Base-by-base conservation (phyloP, 2,113 vertebrate genomes). In the Illadopsis cleaveri region DNA sequence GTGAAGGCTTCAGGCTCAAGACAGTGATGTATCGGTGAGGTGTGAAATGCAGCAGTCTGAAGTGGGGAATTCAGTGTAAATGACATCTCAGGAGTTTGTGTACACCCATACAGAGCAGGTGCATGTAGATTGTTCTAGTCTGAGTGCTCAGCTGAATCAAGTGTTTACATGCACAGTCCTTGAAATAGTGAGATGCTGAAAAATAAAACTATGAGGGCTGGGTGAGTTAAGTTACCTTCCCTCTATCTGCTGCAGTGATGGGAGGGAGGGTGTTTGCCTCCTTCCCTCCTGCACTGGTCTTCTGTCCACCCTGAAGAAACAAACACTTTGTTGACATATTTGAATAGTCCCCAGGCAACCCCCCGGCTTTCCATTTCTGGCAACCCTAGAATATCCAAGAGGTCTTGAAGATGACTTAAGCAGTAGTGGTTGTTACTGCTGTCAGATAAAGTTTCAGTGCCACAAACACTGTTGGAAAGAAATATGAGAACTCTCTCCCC, bases 161-260 rank as follows among this genome's bases (percentile, higher is more conserved):
- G 40, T 33, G 11, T 68, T 68, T 40, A 28, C 3, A 10, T 47
- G n/a, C n/a, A 11, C 16, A 12, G 38, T 30, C 56, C 37, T 54
- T 85, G 61, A 48, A 72, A 61, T 48, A 44, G 20, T 2, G 7
- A 60, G 38, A 16, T 57, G 25, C 62, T 69, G 77, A 45, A 73
- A 86, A 86, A 47, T 27, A 20, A 40, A 76, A 15, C 33, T 5
- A 1, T 38, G 79, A 18, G 68, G 33, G 37, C 33, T 15, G 45
- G 4, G 12, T 19, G 24, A 81, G 19, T 53, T 47, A 33, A 30
- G 15, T 35, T 82, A 47, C 35, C 38, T 77, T 61, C 61, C 10
- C 5, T 54, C 5, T 70, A 0, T 61, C 51, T 86, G 42, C 60
- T 0, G 2, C 24, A n/a, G 31, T n/a, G 51, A 31, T 2, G 12